Base-by-base conservation (phyloP, 2,113 vertebrate species). In the Pedionomus torquatus region DNA sequence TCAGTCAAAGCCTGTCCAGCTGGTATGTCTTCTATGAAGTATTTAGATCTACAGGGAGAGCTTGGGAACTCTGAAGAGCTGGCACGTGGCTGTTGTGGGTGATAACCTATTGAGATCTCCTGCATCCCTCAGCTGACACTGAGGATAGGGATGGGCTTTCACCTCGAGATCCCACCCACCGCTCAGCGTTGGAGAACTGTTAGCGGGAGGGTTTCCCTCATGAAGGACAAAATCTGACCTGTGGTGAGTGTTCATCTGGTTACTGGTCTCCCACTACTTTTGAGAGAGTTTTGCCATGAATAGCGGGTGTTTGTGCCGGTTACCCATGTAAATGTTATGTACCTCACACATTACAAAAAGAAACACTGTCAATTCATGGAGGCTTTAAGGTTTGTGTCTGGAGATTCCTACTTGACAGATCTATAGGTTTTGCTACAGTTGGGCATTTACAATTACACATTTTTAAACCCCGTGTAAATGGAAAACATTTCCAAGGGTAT, bases 61-160 rank as follows among this genome's bases (percentile, higher is more conserved):
- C 4, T 43, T 11, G 11, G 48, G 31, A 93, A 5, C 37, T 17
- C 30, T 3, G 54, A 15, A 30, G 2, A 5, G 44, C 14, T 4
- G 18, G 15, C 4, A 1, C 0, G 9, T 21, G 15, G 30, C 57
- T 72, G 44, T 28, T 0, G 1, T 19, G 37, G 39, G 16, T 0
- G 0, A 6, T 5, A 60, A 35, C 33, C 10, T 9, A 8, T 6
- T 15, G 7, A 86, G 12, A 25, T n/a, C 28, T 25, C 9, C 44
- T 5, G 7, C 26, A 10, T 39, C 11, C 9, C 15, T 11, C 17
- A 17, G 10, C 28, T 55, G 15, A 21, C 4, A 2, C 8, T 0
- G 23, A 41, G 15, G 26, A 13, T 9, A 8, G 10, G 18, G 17
- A 1, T 15, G 30, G 12, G 11, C 54, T 44, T 41, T 69, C n/a